These are phyloP conservation scores for Nebria ingens DNA, from an alignment of 1,140 invertebrate species.

Conservation along the genomic window DNA sequence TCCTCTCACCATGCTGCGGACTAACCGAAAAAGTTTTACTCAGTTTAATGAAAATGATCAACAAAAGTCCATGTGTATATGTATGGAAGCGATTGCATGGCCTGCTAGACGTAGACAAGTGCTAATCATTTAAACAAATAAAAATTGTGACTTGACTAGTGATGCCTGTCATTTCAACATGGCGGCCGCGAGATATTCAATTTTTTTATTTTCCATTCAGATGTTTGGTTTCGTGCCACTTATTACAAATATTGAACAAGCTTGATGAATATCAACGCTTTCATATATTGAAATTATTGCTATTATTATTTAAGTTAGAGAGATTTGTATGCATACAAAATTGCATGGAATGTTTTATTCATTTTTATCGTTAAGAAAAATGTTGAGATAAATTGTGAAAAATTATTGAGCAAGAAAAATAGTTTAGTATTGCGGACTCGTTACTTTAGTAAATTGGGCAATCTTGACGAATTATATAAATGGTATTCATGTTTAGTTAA, in stretches of 20 bases:
- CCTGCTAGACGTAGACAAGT: constrained; percentile 6
- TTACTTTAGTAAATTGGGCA: no score
- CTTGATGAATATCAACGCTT: no score
- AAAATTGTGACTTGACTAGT: not conserved
- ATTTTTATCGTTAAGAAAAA: no score
- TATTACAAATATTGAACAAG: constrained; percentile 4
- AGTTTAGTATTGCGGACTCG: no score
- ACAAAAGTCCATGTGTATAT: not conserved
- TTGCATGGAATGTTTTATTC: no score
- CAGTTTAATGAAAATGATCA: not conserved
- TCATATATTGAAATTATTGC: no score
- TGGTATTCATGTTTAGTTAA: no score
- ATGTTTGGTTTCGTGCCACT: not conserved
- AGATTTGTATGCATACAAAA: no score
- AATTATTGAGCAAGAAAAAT: no score
- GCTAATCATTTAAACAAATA: constrained; percentile 4
- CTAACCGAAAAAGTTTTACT: not conserved
- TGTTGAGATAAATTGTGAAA: no score
- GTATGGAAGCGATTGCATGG: not conserved
- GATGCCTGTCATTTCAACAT: constrained; percentile 2
- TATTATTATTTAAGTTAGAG: no score
- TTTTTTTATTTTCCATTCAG: not conserved
- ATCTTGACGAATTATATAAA: no score
- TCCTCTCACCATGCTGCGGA: not conserved
- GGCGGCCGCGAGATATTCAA: not conserved